A percentile compares a stretch with the other conserved stretches of the same genome.
These are phyloP conservation scores for Monochamus alternatus DNA, from an alignment of 2,888 invertebrate genomes.

Conservation along the genomic window DNA sequence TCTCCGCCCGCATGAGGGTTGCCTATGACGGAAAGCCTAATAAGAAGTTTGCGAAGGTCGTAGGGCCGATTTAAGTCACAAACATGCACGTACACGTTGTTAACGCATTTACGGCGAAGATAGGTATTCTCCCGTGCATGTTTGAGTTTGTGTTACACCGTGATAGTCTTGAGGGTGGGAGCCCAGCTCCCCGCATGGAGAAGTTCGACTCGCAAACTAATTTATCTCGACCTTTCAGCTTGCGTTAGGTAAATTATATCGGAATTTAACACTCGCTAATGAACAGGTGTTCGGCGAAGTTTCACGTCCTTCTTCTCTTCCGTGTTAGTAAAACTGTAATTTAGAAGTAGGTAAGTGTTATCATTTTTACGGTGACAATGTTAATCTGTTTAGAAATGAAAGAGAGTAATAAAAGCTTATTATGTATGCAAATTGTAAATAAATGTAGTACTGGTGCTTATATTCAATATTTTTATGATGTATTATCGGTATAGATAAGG, in stretches of 20 bases:
- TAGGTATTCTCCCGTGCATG: neutral
- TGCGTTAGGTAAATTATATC: neutral
- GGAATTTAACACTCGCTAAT: neutral
- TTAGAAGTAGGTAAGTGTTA: no score
- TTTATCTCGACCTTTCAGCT: neutral
- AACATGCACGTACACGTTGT: slow-evolving; percentile 22
- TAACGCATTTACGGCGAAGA: slow-evolving; percentile 2
- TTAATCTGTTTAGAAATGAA: no score
- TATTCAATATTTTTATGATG: no score
- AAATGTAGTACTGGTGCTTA: no score
- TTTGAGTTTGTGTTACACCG: neutral
- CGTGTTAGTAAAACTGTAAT: no score
- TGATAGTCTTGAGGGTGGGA: neutral
- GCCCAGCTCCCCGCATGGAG: neutral
- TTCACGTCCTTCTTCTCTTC: no score
- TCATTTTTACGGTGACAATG: no score
- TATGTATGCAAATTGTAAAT: no score
- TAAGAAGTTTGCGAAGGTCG: neutral
- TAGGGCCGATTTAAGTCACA: slow-evolving; percentile 13
- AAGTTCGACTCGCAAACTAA: neutral
- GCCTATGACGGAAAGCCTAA: neutral
- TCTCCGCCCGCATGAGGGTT: slow-evolving; percentile 8
- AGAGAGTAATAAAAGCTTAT: no score
- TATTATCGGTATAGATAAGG: no score
- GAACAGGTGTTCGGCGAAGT: neutral